These are phyloP conservation scores for Subacronicta megacephala DNA, from an alignment of 2,888 invertebrate genomes.

Conservation along the genomic window DNA sequence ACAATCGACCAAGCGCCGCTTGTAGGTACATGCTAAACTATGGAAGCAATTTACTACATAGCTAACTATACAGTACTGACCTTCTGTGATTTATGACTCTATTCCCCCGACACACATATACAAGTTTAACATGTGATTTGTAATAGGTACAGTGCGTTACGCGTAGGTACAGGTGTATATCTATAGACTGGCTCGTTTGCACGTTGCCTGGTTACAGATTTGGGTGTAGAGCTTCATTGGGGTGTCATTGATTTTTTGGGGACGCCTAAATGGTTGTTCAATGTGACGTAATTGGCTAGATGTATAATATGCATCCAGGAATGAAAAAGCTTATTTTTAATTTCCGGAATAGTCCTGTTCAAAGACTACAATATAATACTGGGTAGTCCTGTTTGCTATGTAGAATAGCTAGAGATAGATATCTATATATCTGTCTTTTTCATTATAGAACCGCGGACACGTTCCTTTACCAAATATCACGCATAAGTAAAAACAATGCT, in stretches of 20 bases:
- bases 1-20: constrained; percentile 44
- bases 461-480: too few relatives aligned
- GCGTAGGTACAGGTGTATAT: constrained; percentile 48
- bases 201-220: constrained; percentile 69
- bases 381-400: too few relatives aligned
- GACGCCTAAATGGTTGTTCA: not conserved
- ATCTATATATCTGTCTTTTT: too few relatives aligned
- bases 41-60: constrained; percentile 36
- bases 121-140: constrained; percentile 67
- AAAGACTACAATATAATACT: too few relatives aligned
- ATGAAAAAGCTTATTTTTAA: not conserved
- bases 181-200: constrained; percentile 56
- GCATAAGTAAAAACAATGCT: too few relatives aligned
- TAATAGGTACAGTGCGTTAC: constrained; percentile 66
- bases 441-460: too few relatives aligned
- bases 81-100: constrained; percentile 66
- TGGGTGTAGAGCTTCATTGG: constrained; percentile 52
- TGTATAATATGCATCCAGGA: not conserved
- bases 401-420: too few relatives aligned
- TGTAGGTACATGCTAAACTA: constrained; percentile 27
- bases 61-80: constrained; percentile 52
- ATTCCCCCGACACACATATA: constrained; percentile 62
- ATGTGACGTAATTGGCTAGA: not conserved
- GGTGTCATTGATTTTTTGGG: constrained; percentile 50
- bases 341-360: too few relatives aligned